Conservation (phyloP, 2,113 vertebrate species). For the Pterocles orientalis region DNA sequence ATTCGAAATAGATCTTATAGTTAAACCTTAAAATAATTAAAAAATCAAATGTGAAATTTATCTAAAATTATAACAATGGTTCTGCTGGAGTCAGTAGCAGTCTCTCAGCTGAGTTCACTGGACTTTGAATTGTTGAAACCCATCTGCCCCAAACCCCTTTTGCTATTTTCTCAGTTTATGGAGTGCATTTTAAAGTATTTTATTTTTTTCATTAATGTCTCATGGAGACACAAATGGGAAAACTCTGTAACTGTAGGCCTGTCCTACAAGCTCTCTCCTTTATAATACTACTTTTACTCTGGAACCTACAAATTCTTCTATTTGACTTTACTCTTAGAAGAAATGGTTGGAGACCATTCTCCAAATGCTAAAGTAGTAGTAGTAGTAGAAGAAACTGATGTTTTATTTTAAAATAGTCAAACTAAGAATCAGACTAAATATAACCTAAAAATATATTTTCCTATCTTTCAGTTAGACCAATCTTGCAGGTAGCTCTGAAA, state of each 20-base stretch:
- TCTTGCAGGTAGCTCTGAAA: neutral
- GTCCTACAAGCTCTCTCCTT: neutral
- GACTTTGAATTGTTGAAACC: neutral
- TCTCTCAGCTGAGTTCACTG: neutral
- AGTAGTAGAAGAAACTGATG: fast-evolving
- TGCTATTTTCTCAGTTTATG: neutral
- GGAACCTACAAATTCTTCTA: neutral
- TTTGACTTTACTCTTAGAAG: neutral
- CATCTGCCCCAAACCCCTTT: fast-evolving
- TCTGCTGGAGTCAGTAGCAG: neutral
- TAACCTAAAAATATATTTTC: neutral
- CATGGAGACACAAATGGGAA: neutral
- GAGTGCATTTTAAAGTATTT: neutral
- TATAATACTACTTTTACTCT: neutral
- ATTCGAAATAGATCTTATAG: neutral
- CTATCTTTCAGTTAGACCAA: neutral
- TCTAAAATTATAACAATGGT: neutral
- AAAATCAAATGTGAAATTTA: neutral
- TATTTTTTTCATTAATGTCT: neutral
- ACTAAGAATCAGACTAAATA: neutral
- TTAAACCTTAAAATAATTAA: neutral
- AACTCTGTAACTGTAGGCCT: neutral
- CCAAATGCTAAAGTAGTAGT: neutral
- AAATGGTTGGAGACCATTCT: neutral
- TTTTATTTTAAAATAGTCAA: neutral